Percentiles rank a stretch among this genome's conserved stretches.
phyloP scores from a whole-genome alignment of 2,888 invertebrate genomes.

The Drosophila mayaguana region DNA sequence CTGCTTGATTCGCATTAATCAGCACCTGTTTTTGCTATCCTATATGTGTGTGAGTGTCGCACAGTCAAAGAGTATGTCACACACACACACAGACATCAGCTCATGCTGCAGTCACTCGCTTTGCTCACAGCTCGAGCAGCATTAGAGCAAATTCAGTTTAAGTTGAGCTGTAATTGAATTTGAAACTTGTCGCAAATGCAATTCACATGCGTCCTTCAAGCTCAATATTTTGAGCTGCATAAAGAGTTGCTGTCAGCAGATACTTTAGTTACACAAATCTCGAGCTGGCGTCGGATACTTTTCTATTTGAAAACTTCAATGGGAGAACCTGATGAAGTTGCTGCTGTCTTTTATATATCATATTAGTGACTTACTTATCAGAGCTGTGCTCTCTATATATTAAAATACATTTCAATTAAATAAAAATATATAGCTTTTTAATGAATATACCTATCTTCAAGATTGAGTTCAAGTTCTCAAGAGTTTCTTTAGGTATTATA shows the following conservation, averaged over 20 bases:
- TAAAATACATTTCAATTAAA: too few relatives aligned
- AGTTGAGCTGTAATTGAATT: slow-evolving; percentile 40
- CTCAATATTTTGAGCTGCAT: slow-evolving; percentile 3
- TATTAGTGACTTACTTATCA: too few relatives aligned
- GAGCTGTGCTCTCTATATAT: too few relatives aligned
- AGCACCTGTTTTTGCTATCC: slow-evolving; percentile 18
- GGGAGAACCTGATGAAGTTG: background rate
- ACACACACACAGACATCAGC: background rate
- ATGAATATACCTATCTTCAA: too few relatives aligned
- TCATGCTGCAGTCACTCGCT: background rate
- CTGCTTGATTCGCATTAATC: slow-evolving; percentile 28
- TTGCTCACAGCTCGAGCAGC: background rate
- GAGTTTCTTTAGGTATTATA: too few relatives aligned
- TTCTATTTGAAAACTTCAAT: background rate
- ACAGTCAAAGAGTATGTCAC: background rate
- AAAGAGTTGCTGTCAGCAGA: background rate
- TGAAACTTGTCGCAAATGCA: slow-evolving; percentile 37
- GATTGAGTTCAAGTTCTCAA: background rate
- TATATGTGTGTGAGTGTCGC: slow-evolving; percentile 13
- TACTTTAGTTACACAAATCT: background rate
- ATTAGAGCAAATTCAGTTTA: slow-evolving; percentile 41
- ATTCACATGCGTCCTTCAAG: slow-evolving; percentile 25
- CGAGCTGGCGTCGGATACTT: background rate
- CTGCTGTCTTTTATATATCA: background rate
- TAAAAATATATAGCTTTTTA: too few relatives aligned